Evolutionary conservation across 2,888 invertebrate species (phyloP).

Genomic region (Pseudanteris insignis): DNA sequence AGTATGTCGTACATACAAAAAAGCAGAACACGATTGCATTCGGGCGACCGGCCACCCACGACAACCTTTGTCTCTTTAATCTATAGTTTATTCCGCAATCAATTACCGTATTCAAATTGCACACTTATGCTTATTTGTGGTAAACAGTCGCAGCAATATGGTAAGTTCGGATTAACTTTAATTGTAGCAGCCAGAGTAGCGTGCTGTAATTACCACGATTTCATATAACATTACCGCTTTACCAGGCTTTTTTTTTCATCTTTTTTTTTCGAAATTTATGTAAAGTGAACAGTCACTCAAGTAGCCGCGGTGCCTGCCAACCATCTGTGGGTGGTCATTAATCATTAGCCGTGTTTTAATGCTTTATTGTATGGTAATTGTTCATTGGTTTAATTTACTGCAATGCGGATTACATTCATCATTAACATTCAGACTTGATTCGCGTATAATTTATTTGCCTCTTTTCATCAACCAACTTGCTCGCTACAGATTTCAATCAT

Average conservation of each 20-base stretch:
- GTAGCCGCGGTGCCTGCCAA: conserved; percentile 29
- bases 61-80: conserved; percentile 47
- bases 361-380: conserved; percentile 46
- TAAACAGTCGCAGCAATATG: conserved; percentile 2
- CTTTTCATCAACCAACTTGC: no score
- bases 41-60: conserved; percentile 58
- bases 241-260: no score
- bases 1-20: conserved; percentile 48
- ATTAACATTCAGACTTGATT: conserved; percentile 42
- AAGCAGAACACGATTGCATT: conserved; percentile 38
- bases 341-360: conserved; percentile 41
- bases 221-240: conserved; percentile 3
- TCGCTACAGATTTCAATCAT: no score
- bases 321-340: conserved; percentile 44
- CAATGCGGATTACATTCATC: conserved; percentile 40
- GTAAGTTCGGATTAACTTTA: conserved; percentile 2
- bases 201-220: conserved; percentile 16
- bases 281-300: conserved; percentile 41
- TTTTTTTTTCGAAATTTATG: conserved; percentile 28
- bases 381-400: conserved; percentile 29
- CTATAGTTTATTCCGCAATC: conserved; percentile 56
- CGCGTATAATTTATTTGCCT: conserved; percentile 44
- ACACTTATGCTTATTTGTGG: conserved; percentile 32
- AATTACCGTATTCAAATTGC: conserved; percentile 57
- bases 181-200: conserved; percentile 26